Conservation (phyloP, 2,888 invertebrate species). For the Melipona bicolor region DNA sequence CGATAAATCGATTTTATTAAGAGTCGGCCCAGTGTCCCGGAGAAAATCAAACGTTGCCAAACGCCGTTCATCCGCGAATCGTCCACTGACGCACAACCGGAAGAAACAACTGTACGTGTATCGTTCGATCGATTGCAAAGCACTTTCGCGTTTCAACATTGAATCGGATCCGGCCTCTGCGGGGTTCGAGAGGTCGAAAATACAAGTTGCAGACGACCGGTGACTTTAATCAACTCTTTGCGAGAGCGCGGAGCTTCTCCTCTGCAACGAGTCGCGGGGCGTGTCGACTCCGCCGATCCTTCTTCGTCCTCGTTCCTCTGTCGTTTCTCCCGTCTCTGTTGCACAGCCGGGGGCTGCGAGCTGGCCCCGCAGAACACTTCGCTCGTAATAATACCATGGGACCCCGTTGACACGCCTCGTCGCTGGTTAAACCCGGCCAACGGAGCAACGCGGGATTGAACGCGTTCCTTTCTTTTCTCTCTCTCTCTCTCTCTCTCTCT, state of each 20-base stretch:
- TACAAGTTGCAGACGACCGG: conserved; percentile 67
- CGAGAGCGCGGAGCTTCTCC: conserved; percentile 57
- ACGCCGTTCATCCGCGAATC: conserved; percentile 55
- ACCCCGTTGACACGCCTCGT: conserved; percentile 72
- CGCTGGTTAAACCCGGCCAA: conserved; percentile 63
- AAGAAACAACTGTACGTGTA: conserved; percentile 32
- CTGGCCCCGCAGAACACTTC: conserved; percentile 55
- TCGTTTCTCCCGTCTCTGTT: conserved; percentile 3
- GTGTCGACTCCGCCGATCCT: conserved; percentile 59
- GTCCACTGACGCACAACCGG: conserved; percentile 70
- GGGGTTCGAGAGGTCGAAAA: conserved; percentile 64
- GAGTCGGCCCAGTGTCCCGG: conserved; percentile 40
- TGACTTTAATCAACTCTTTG: conserved; percentile 72
- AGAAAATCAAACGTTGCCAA: conserved; percentile 64
- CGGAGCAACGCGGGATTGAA: conserved; percentile 46
- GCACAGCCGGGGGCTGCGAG: conserved; percentile 38
- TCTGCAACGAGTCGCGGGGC: conserved; percentile 67
- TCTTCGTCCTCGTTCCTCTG: conserved; percentile 26
- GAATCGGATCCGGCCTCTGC: conserved; percentile 59
- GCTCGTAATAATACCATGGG: conserved; percentile 69
- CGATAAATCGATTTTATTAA: conserved; percentile 69
- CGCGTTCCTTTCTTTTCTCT: background rate
- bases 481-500: too few species aligned
- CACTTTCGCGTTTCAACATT: conserved; percentile 67
- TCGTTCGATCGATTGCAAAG: conserved; percentile 69